Conservation (phyloP, 2,888 invertebrate species). For the Gnatocerus cornutus region DNA sequence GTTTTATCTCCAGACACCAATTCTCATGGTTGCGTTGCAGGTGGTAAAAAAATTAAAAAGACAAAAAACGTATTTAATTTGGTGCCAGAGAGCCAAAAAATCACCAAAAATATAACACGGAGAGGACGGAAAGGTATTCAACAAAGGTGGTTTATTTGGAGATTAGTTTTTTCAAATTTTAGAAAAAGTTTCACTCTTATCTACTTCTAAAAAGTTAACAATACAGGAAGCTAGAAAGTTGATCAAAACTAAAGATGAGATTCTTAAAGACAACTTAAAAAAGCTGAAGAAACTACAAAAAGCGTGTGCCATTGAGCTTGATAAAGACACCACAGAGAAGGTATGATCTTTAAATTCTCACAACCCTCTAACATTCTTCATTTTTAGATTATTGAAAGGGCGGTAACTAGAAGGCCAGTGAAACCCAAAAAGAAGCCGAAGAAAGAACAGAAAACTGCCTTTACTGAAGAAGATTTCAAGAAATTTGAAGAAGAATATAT, state of each 20-base stretch:
- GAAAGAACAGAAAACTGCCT: constrained; percentile 75
- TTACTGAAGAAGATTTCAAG: constrained; percentile 81
- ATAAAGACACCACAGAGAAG: constrained; percentile 60
- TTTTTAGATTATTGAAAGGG: constrained; percentile 75
- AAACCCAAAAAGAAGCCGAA: constrained; percentile 67
- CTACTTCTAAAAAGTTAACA: constrained; percentile 63
- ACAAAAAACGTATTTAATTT: constrained; percentile 58
- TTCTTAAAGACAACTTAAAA: constrained; percentile 64
- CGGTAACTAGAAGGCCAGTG: constrained; percentile 72
- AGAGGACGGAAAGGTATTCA: constrained; percentile 61
- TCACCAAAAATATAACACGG: constrained; percentile 55
- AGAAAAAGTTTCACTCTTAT: constrained; percentile 59
- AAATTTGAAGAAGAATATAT: constrained; percentile 80
- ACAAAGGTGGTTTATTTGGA: constrained; percentile 6
- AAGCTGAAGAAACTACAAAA: constrained; percentile 64
- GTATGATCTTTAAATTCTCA: constrained; percentile 46
- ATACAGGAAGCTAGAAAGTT: constrained; percentile 64
- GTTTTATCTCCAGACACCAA: not conserved
- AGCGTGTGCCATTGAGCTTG: constrained; percentile 63
- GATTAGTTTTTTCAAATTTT: constrained; percentile 12
- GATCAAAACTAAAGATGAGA: constrained; percentile 63
- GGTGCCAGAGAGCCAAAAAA: constrained; percentile 61
- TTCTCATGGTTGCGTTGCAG: not conserved
- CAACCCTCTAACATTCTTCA: constrained; percentile 17
- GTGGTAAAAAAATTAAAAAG: constrained; percentile 52